Percentiles rank a stretch among this genome's conserved stretches.
These are phyloP conservation scores for Muntiacus muntjak DNA, from an alignment of 2,113 vertebrate species.

Conservation along the genomic window DNA sequence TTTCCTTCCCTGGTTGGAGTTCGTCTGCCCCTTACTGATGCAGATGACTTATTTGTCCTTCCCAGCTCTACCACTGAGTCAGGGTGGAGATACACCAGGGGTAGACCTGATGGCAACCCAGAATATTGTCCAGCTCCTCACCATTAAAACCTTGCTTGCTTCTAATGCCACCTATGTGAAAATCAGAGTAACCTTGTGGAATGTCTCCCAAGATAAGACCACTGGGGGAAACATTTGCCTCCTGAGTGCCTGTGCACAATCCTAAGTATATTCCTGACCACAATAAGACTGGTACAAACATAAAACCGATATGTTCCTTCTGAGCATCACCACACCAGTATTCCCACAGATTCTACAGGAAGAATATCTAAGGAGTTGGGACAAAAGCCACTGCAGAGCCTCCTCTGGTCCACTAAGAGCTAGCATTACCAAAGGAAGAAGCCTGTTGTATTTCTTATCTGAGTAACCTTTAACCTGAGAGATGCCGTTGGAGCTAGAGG, in stretches of 20 bases:
- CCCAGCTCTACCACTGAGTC: background rate
- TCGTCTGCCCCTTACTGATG: background rate
- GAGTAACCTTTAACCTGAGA: background rate
- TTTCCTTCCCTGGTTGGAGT: background rate
- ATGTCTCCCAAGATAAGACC: background rate
- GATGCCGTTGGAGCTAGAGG: background rate
- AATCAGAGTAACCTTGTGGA: background rate
- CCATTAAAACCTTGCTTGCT: background rate
- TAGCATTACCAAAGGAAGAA: background rate
- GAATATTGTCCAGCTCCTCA: background rate
- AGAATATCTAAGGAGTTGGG: background rate
- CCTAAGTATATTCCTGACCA: background rate
- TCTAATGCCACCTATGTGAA: background rate
- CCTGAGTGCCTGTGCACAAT: background rate
- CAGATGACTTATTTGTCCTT: background rate
- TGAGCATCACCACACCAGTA: background rate
- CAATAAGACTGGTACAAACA: background rate
- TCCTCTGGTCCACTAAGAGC: background rate
- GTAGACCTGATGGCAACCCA: background rate
- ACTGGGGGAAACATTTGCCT: background rate
- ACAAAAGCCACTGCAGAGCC: background rate
- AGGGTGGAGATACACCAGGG: background rate
- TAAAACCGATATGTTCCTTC: background rate
- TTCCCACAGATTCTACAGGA: background rate
- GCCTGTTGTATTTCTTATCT: background rate